Percentiles rank a stretch among this genome's conserved stretches.
Evolutionary conservation across 2,888 invertebrate species (phyloP).

Genomic region (Diaphora mendica): DNA sequence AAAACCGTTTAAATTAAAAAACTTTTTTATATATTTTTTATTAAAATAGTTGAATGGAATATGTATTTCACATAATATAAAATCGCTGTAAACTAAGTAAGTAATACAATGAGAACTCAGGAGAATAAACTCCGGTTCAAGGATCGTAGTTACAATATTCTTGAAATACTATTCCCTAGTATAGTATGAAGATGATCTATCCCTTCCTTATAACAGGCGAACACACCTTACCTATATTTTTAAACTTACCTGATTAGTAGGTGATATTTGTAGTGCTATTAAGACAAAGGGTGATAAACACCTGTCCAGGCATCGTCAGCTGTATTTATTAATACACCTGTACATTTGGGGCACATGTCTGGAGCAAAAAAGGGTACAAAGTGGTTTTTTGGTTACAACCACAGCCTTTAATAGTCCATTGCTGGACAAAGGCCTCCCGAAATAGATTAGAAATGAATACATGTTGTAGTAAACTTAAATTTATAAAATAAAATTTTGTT

Average conservation of each 20-base stretch:
- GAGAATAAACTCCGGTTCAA: no score
- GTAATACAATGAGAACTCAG: no score
- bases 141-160: neutral
- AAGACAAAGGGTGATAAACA: conserved; percentile 6
- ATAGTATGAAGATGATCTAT: neutral
- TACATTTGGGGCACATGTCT: conserved; percentile 6
- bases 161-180: neutral
- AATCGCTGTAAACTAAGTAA: neutral
- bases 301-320: conserved; percentile 16
- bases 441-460: neutral
- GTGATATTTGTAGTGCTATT: conserved; percentile 7
- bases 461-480: neutral
- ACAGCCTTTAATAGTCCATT: no score
- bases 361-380: neutral
- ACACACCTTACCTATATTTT: neutral
- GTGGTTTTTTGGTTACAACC: neutral
- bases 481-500: neutral
- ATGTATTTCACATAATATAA: neutral
- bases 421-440: neutral
- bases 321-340: conserved; percentile 27
- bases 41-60: neutral
- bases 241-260: neutral
- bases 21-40: no score
- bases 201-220: neutral
- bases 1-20: no score